Conservation (phyloP, 2,888 invertebrate genomes). For the Tricholauxania praeusta region DNA sequence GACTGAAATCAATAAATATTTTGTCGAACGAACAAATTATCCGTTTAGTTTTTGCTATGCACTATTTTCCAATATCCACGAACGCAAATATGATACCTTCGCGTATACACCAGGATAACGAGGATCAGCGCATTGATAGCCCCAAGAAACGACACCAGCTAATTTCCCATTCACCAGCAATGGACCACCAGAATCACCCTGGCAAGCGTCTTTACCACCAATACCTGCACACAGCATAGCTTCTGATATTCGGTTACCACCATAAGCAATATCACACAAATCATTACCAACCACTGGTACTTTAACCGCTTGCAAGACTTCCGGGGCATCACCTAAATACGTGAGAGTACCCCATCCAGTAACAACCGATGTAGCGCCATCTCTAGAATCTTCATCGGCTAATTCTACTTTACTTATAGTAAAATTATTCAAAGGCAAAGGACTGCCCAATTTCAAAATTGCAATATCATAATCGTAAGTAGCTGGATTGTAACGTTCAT, state of each 20-base stretch:
- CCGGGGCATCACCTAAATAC: slow-evolving; percentile 49
- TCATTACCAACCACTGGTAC: slow-evolving; percentile 54
- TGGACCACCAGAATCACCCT: slow-evolving; percentile 49
- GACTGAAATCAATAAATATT: too few species aligned
- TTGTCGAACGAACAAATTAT: too few species aligned
- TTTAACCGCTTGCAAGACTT: slow-evolving; percentile 53
- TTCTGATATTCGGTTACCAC: slow-evolving; percentile 46
- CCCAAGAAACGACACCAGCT: slow-evolving; percentile 50
- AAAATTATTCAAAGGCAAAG: slow-evolving; percentile 56
- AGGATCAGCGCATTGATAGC: slow-evolving; percentile 45
- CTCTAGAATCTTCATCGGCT: slow-evolving; percentile 16
- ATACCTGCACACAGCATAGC: slow-evolving; percentile 58
- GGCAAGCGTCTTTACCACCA: slow-evolving; percentile 55
- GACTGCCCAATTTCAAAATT: slow-evolving; percentile 57
- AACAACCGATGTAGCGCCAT: slow-evolving; percentile 42
- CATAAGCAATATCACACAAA: slow-evolving; percentile 53
- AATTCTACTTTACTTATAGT: slow-evolving; percentile 54
- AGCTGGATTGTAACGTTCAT: slow-evolving; percentile 68
- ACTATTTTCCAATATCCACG: slow-evolving; percentile 48
- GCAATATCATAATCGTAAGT: slow-evolving; percentile 72
- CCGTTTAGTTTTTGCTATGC: neutral
- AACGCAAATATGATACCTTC: slow-evolving; percentile 44
- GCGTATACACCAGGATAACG: slow-evolving; percentile 49
- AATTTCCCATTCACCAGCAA: slow-evolving; percentile 39
- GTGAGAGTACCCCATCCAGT: slow-evolving; percentile 52